These are phyloP conservation scores for Hypolimnas misippus DNA, from an alignment of 2,888 invertebrate species.

Conservation along the genomic window DNA sequence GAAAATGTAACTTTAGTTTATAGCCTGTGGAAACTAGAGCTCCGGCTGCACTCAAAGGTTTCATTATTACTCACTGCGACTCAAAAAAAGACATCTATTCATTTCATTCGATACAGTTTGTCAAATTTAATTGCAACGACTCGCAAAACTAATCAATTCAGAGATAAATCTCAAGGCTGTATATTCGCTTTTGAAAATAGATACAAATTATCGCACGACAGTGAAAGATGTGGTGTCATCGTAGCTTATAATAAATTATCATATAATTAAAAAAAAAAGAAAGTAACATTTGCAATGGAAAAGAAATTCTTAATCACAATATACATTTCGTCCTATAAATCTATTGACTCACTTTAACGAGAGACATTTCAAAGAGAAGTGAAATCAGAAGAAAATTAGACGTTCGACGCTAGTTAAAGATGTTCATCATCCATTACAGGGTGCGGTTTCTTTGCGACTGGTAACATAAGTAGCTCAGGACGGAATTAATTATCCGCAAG, in stretches of 20 bases:
- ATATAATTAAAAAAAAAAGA: constrained; percentile 35
- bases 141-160: constrained; percentile 26
- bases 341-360: constrained; percentile 13
- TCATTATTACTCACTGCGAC: constrained; percentile 20
- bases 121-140: constrained; percentile 14
- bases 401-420: constrained; percentile 65
- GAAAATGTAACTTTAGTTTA: constrained; percentile 36
- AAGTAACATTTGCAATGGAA: constrained; percentile 22
- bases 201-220: constrained; percentile 36
- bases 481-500: constrained; percentile 74
- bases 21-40: constrained; percentile 36
- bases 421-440: constrained; percentile 66
- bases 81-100: background rate
- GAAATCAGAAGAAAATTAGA: constrained; percentile 70
- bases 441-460: constrained; percentile 68
- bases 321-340: constrained; percentile 9
- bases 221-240: constrained; percentile 38
- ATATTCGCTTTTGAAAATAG: constrained; percentile 28
- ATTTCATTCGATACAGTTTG: constrained; percentile 6
- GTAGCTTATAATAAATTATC: constrained; percentile 34
- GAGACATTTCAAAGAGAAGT: constrained; percentile 28
- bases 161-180: constrained; percentile 29
- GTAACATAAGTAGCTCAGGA: constrained; percentile 75
- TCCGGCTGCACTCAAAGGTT: constrained; percentile 33
- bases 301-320: constrained; percentile 9